Evolutionary conservation across 2,888 invertebrate species (phyloP), one percentile per base, ranked within the genome.

Genomic region (Limnephilus rhombicus): DNA sequence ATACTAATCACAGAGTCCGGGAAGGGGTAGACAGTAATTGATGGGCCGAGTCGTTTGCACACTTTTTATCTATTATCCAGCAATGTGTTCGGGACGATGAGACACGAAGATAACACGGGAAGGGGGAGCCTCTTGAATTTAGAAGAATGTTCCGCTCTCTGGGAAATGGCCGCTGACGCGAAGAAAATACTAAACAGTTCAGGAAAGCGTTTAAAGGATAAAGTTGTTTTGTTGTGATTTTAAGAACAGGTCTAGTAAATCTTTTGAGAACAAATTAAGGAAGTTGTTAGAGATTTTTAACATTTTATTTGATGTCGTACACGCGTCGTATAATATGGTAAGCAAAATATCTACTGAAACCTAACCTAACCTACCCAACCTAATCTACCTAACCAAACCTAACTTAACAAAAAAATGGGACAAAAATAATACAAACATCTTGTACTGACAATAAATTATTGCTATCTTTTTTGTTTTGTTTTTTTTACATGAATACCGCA

Each of bases 1-100:
- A 87, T 53, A 87, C 49, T 87, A 87, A 87, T 87, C 87, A 87
- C 87, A 68, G 68, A 87, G 31, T 87, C 49, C 49, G 53, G 49
- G 87, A n/a, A 31, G 53, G 87, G 24, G 49, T 5, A 87, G 87
- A 87, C 87, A 87, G 53, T 53, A 87, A 87, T 87, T 87, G 87
- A 87, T 87, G 87, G 53, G 68, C 87, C 53, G 53, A 31, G 31
- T 87, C 87, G 87, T 87, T 87, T 87, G 87, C 18, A 49, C 53
- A 53, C 31, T 87, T 87, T 87, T 87, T 53, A 87, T 87, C 68
- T 87, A 45, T 29, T 86, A 53, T 53, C 87, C 87, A 68, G 68
- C 68, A 49, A 87, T 87, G 87, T 87, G 87, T 87, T 53, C 13
- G 53, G 68, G 49, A 49, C 31, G 49, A 53, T 87, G 49, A 87